phyloP scores from a whole-genome alignment of 2,797 vertebrate species.

The Chelmon rostratus region DNA sequence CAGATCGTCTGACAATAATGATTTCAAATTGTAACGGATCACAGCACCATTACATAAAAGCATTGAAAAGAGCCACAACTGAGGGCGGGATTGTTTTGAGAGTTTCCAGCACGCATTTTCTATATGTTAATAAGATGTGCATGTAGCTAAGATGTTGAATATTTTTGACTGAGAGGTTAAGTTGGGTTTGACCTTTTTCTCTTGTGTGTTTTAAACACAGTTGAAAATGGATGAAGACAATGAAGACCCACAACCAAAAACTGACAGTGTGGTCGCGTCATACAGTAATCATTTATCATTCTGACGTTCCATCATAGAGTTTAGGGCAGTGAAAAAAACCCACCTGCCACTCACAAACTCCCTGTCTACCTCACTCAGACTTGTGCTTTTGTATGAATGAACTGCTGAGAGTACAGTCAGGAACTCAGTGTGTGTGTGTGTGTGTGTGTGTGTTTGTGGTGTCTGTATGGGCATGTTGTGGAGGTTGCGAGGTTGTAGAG shows the following conservation, averaged over 20 bases:
- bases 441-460: constrained; percentile 18
- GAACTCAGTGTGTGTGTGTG: constrained; percentile 23
- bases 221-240: constrained; percentile 46
- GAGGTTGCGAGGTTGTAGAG: constrained; percentile 35
- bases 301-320: constrained; percentile 45
- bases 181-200: neutral
- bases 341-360: constrained; percentile 24
- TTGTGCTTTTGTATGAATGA: constrained; percentile 42
- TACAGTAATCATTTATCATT: constrained; percentile 56
- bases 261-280: constrained; percentile 55
- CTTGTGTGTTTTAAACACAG: constrained; percentile 20
- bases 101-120: neutral
- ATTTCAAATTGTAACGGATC: constrained; percentile 9
- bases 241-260: constrained; percentile 54
- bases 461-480: constrained; percentile 43
- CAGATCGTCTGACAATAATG: constrained; percentile 17
- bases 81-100: neutral
- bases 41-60: neutral
- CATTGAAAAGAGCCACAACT: constrained; percentile 10
- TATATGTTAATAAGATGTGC: constrained; percentile 18
- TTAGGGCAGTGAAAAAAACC: constrained; percentile 9
- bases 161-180: neutral
- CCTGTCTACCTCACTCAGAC: constrained; percentile 12
- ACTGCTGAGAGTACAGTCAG: neutral
- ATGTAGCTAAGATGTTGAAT: neutral